Conservation (phyloP, 2,113 vertebrate species). For the Charina bottae region DNA sequence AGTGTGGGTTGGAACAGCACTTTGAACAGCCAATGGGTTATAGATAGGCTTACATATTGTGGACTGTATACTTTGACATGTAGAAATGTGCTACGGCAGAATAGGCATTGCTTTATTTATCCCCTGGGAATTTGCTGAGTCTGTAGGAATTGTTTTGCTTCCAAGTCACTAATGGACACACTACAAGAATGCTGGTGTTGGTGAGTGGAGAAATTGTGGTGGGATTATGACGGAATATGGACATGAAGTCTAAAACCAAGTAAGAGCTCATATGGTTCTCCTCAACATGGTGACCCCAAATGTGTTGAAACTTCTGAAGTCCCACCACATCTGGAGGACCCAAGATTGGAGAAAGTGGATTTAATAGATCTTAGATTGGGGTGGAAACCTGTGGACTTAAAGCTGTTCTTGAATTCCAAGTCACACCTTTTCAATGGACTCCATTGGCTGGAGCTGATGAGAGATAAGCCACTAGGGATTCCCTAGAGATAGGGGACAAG, state of each 20-base stretch:
- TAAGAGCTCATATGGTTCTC: background rate
- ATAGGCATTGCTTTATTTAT: background rate
- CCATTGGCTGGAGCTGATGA: background rate
- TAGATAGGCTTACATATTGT: background rate
- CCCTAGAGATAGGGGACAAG: background rate
- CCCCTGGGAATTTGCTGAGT: background rate
- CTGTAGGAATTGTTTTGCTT: background rate
- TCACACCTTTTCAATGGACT: background rate
- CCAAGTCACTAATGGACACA: background rate
- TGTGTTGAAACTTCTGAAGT: background rate
- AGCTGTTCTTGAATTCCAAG: background rate
- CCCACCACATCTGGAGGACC: background rate
- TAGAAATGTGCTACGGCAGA: background rate
- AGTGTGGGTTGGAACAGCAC: background rate
- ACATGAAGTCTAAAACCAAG: background rate
- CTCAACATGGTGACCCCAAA: background rate
- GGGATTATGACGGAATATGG: background rate
- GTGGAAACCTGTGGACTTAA: background rate
- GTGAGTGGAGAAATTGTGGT: background rate
- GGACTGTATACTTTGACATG: no score
- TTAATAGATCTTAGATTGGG: background rate
- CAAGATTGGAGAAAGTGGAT: background rate
- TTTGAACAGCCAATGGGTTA: background rate
- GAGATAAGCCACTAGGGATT: background rate
- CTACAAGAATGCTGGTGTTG: background rate